A percentile compares a stretch with the other conserved stretches of the same genome.
Evolutionary conservation across 1,140 invertebrate genomes (phyloP).

Genomic region (Drosophila leontia): DNA sequence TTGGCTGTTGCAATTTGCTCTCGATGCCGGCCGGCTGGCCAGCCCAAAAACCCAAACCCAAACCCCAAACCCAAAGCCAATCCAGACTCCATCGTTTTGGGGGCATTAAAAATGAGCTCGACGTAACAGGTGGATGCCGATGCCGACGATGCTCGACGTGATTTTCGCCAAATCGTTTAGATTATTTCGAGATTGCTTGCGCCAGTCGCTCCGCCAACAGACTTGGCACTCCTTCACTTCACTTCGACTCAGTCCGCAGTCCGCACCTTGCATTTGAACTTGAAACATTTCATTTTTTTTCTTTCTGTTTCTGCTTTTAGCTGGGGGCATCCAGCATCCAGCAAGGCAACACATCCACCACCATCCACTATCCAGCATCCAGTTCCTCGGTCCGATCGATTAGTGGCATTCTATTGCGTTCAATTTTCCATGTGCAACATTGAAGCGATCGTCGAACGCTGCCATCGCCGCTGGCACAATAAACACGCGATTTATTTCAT

Average conservation of each 20-base stretch:
- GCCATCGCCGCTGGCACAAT: conserved; percentile 76
- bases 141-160: conserved; percentile 71
- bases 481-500: conserved; percentile 84
- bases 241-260: conserved; percentile 2
- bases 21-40: conserved; percentile 60
- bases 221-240: conserved; percentile 41
- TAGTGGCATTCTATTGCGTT: conserved; percentile 84
- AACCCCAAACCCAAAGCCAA: conserved; percentile 13
- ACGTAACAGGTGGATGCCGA: conserved; percentile 79
- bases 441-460: conserved; percentile 63
- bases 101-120: conserved; percentile 82
- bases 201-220: conserved; percentile 53
- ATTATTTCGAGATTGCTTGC: conserved; percentile 83
- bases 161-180: conserved; percentile 83
- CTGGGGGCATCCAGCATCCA: conserved; percentile 56
- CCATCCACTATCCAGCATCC: conserved; percentile 23
- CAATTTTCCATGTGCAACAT: conserved; percentile 83
- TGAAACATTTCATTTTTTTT: conserved; percentile 81
- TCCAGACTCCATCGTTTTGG: conserved; percentile 48
- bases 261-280: conserved; percentile 83
- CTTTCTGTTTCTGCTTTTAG: conserved; percentile 46
- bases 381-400: conserved; percentile 68
- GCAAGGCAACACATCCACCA: conserved; percentile 13
- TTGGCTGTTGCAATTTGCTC: conserved; percentile 82
- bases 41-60: conserved; percentile 6